These are phyloP conservation scores for Thaumatotibia leucotreta DNA, from an alignment of 1,140 invertebrate genomes.

Conservation along the genomic window DNA sequence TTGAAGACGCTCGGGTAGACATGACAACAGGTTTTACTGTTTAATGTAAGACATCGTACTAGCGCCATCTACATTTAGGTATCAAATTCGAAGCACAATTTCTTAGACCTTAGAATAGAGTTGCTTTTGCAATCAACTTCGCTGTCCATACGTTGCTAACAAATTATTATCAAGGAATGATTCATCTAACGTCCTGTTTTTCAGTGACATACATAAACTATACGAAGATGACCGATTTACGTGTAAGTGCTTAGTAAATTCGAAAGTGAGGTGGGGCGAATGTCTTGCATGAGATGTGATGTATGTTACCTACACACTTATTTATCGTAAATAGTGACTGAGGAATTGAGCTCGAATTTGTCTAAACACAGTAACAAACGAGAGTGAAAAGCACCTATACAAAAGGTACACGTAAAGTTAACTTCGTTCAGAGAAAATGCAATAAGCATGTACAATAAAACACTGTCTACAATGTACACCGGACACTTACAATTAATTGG, in stretches of 20 bases:
- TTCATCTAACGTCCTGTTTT: neutral
- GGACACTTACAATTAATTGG: conserved; percentile 43
- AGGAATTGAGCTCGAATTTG: neutral
- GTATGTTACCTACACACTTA: neutral
- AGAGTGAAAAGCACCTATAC: conserved; percentile 33
- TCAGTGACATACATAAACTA: neutral
- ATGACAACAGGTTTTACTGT: too few relatives aligned
- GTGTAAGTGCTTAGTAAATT: neutral
- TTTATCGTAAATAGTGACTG: neutral
- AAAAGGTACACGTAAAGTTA: conserved; percentile 20
- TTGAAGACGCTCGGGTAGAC: too few relatives aligned
- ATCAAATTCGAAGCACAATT: too few relatives aligned
- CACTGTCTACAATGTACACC: conserved; percentile 17
- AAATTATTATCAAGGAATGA: conserved; percentile 7
- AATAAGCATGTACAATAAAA: conserved; percentile 18
- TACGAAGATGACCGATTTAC: neutral
- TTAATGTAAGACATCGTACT: too few relatives aligned
- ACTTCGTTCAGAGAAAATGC: conserved; percentile 24
- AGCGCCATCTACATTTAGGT: too few relatives aligned
- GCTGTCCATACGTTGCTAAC: neutral
- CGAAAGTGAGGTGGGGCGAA: neutral
- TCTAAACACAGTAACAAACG: neutral
- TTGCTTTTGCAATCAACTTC: too few relatives aligned
- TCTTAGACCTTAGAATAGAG: too few relatives aligned
- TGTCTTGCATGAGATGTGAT: neutral